Evolutionary conservation across 2,888 invertebrate genomes (phyloP), one percentile per base, ranked within the genome.

Genomic region (Drosophila neonasuta): DNA sequence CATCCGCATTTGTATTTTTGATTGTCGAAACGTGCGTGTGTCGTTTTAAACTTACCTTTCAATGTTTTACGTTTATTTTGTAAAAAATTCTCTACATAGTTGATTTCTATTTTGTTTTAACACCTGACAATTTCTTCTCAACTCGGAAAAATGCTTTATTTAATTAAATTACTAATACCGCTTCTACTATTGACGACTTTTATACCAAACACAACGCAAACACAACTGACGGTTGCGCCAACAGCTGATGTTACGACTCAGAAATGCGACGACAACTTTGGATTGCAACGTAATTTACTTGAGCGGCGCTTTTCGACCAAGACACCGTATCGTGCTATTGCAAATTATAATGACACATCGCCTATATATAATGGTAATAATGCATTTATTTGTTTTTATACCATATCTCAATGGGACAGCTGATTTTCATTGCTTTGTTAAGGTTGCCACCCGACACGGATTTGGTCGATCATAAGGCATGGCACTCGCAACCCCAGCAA

Each of bases 401-500:
- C 34, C 34, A 20, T 17, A 36, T n/a, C 11, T 17, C 24, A 9
- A 24, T 24, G 24, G 51, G 11, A 60, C 77, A 76, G 63, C 70
- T 75, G 75, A 54, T 73, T 24, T 24, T 7, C 24, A 60, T 54
- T 45, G 15, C 42, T 54, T 20, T 8, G 8, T 34, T 3, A 79
- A 95, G 95, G 92, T 78, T 95, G 95, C 81, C 91, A 90, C 71
- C 92, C 93, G 48, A 90, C 91, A 42, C 95, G 95, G 89, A 93
- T 95, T 67, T 96, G 96, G 96, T 92, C 95, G 90, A 82, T 96
- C 17, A 90, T 95, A 41, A 92, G 96, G 5, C 96, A 96, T 91
- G 96, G 96, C 3, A 95, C 95, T n/a, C 92, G 96, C 71, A 92
- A 94, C 89, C 96, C 96, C 0, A 93, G 93, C 75, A 89, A 90